phyloP scores from a whole-genome alignment of 2,888 invertebrate genomes.

The Drosophila prolongata region DNA sequence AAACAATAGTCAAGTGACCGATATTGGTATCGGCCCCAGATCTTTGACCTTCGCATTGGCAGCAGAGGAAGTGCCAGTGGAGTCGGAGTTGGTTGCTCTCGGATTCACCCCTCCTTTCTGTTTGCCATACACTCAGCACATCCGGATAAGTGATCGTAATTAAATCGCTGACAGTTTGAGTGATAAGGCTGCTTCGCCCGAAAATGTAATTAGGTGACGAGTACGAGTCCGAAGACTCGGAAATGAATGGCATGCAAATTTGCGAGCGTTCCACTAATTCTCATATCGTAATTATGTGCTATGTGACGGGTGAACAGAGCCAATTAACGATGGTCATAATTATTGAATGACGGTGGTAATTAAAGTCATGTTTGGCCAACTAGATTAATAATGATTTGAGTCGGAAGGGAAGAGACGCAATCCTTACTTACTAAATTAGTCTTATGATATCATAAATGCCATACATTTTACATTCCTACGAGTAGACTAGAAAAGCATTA shows the following conservation, averaged over 20 bases:
- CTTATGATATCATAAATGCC: too few relatives aligned
- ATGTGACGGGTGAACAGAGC: slow-evolving; percentile 23
- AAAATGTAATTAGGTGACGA: slow-evolving; percentile 35
- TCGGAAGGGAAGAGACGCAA: too few relatives aligned
- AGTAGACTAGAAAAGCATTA: too few relatives aligned
- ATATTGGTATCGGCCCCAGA: slow-evolving; percentile 17
- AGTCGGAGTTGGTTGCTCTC: neutral
- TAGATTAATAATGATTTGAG: neutral
- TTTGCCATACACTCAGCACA: slow-evolving; percentile 11
- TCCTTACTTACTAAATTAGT: too few relatives aligned
- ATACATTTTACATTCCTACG: too few relatives aligned
- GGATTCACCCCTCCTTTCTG: neutral
- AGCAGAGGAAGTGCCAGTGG: neutral
- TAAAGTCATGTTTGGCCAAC: neutral
- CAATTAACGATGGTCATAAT: slow-evolving; percentile 13
- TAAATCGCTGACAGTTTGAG: slow-evolving; percentile 36
- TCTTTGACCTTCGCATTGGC: slow-evolving; percentile 21
- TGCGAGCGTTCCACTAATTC: slow-evolving; percentile 17
- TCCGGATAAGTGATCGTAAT: slow-evolving; percentile 23
- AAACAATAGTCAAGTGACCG: slow-evolving; percentile 36
- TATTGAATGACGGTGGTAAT: neutral
- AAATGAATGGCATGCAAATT: slow-evolving; percentile 27
- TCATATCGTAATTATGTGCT: slow-evolving; percentile 23
- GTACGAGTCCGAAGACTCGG: slow-evolving; percentile 3
- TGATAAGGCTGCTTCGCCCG: slow-evolving; percentile 20